Evolutionary conservation across 2,888 invertebrate genomes (phyloP).

Genomic region (Noctua fimbriata): DNA sequence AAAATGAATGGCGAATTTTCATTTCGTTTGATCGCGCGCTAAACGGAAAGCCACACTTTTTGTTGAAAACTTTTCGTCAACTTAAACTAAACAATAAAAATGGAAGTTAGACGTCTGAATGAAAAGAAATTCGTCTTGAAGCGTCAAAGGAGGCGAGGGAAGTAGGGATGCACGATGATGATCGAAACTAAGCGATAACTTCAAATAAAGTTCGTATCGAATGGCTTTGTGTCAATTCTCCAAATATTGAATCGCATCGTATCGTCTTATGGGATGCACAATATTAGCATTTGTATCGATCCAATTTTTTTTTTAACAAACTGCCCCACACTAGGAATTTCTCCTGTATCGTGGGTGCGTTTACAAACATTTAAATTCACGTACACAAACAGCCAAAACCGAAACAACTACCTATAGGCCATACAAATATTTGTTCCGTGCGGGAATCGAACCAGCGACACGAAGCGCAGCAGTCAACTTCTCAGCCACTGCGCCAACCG

Average conservation of each 20-base stretch:
- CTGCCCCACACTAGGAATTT: too few species aligned
- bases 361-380: too few species aligned
- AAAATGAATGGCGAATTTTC: slow-evolving; percentile 47
- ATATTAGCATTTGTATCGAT: neutral
- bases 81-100: slow-evolving; percentile 70
- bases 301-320: too few species aligned
- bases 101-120: slow-evolving; percentile 67
- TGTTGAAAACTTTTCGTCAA: slow-evolving; percentile 45
- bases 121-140: slow-evolving; percentile 70
- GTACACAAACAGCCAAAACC: too few species aligned
- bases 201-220: too few species aligned
- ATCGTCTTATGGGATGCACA: neutral
- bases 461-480: too few species aligned
- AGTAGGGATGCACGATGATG: slow-evolving; percentile 25
- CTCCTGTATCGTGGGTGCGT: too few species aligned
- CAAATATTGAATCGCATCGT: neutral
- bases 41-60: slow-evolving; percentile 42
- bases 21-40: slow-evolving; percentile 36
- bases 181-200: neutral
- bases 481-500: too few species aligned
- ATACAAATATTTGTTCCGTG: too few species aligned
- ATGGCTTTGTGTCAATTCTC: neutral
- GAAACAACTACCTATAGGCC: too few species aligned
- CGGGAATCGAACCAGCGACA: too few species aligned
- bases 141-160: slow-evolving; percentile 69